Base-by-base conservation (phyloP, 2,888 invertebrate genomes). In the Leucophenga montana region DNA sequence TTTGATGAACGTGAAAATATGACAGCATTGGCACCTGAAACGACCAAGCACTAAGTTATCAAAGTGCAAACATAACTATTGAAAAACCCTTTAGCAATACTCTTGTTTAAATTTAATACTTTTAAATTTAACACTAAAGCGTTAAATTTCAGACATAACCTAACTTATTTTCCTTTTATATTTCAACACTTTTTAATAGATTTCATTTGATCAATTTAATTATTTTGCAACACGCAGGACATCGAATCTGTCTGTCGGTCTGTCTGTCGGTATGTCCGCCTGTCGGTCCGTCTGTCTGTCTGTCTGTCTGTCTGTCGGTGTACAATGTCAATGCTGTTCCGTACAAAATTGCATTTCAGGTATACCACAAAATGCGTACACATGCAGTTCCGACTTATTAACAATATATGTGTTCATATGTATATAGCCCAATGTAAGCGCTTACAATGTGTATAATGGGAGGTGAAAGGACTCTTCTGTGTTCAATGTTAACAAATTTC, bases 181-280 rank as follows among this genome's bases (percentile, higher is more conserved):
- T 8, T 39, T 39, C 11, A 39, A 13, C 20, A 22, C 56, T 27
- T 56, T 44, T 61, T 61, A 33, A 61, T 44, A 39, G 39, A 33
- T 61, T 61, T 20, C 33, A 61, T 61, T 61, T 61, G 16, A 61
- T 44, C 61, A 61, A 61, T 39, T 61, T 61, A 61, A 61, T 61
- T 61, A 61, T 39, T 18, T 61, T 18, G 61, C 33, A 61, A 61
- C 39, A 39, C 14, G 61, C 39, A 33, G 61, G 61, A 61, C 61
- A 61, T 53, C 13, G 48, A 13, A 18, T 18, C 53, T 53, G 53
- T 53, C 56, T 56, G 56, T 11, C 56, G 22, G 56, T 22, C 56
- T 27, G 56, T 56, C 27, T 6, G 56, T 27, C 27, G 4, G 20
- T 4, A 5, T 22, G 14, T 5, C 4, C 22, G 20, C 14, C 20